Percentiles rank a stretch among this genome's conserved stretches.
phyloP scores from a whole-genome alignment of 1,140 invertebrate species.

The Adelges cooleyi region DNA sequence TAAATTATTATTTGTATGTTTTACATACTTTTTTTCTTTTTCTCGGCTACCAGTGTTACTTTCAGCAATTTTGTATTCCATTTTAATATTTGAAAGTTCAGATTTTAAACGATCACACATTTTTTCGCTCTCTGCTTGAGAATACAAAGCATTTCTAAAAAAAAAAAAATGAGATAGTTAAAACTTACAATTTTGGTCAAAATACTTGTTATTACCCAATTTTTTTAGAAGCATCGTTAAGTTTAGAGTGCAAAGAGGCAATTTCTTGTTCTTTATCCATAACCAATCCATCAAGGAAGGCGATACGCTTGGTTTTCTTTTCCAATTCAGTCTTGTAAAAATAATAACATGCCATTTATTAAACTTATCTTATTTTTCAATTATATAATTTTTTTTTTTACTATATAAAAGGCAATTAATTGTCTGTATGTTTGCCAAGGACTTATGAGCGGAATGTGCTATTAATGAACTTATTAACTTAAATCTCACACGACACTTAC shows the following conservation, averaged over 20 bases:
- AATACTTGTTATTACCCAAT: background rate
- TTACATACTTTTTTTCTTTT: constrained; percentile 22
- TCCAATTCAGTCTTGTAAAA: constrained; percentile 11
- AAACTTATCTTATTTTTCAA: no score
- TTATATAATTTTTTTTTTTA: no score
- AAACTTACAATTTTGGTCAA: no score
- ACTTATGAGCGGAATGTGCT: no score
- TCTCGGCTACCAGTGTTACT: background rate
- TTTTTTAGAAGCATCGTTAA: constrained; percentile 14
- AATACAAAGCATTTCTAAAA: constrained; percentile 9
- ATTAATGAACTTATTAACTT: no score
- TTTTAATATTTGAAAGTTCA: constrained; percentile 8
- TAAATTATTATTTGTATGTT: background rate
- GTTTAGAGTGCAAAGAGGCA: background rate
- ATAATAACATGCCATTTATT: no score
- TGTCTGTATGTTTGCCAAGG: no score
- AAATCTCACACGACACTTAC: no score
- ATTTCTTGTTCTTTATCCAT: constrained; percentile 15
- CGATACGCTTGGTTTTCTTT: constrained; percentile 10
- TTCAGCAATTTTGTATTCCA: constrained; percentile 5
- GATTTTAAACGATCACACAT: constrained; percentile 11
- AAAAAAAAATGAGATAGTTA: background rate
- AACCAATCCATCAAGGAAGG: background rate
- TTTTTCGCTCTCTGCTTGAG: constrained; percentile 10
- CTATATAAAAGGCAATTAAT: no score